A percentile compares a stretch with the other conserved stretches of the same genome.
Conservation (phyloP, 2,888 invertebrate species). For the Chrysolina americana region DNA sequence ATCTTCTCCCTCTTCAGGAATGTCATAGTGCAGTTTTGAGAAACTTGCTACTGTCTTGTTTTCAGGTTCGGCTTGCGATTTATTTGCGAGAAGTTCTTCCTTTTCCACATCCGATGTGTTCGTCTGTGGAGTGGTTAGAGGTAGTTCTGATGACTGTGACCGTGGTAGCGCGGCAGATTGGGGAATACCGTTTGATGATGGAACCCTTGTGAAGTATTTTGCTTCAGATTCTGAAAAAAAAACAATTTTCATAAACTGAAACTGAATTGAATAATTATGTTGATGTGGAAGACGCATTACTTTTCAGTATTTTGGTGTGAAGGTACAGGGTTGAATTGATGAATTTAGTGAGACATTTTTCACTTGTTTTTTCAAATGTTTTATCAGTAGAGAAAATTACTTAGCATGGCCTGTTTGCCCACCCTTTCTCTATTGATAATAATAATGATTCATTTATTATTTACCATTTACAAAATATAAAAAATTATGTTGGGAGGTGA, state of each 20-base stretch:
- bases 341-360: too few relatives aligned
- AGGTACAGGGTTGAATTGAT: too few relatives aligned
- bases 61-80: slow-evolving; percentile 23
- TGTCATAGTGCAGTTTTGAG: slow-evolving; percentile 36
- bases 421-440: too few relatives aligned
- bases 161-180: background rate
- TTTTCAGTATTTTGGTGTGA: too few relatives aligned
- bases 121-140: background rate
- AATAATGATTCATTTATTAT: too few relatives aligned
- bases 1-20: slow-evolving; percentile 45
- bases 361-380: too few relatives aligned
- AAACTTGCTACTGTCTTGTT: slow-evolving; percentile 16
- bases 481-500: too few relatives aligned
- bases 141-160: background rate
- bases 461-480: too few relatives aligned
- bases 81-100: background rate
- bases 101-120: background rate
- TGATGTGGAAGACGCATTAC: too few relatives aligned
- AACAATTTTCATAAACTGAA: background rate
- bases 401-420: too few relatives aligned
- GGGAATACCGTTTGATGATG: background rate
- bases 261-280: too few relatives aligned
- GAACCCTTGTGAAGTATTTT: background rate
- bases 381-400: too few relatives aligned
- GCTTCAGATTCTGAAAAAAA: slow-evolving; percentile 26